Conservation (phyloP, 2,113 vertebrate species). For the Dasyurus viverrinus region DNA sequence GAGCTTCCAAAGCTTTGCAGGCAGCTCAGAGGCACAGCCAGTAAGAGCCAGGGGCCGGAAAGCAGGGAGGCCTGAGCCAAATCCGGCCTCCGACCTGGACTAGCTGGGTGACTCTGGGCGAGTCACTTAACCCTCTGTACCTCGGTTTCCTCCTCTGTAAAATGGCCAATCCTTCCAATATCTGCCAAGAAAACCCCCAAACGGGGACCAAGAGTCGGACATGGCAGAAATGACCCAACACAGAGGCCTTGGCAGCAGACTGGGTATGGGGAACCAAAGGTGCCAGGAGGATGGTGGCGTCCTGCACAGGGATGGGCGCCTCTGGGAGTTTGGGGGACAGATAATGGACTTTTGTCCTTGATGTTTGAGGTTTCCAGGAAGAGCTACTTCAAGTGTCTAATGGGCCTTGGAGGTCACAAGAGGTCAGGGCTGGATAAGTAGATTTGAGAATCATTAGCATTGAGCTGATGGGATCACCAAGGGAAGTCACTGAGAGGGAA, state of each 20-base stretch:
- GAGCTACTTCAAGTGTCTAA: neutral
- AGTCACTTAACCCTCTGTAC: neutral
- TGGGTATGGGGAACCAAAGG: neutral
- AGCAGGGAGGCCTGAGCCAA: neutral
- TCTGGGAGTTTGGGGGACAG: neutral
- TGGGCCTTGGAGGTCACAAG: neutral
- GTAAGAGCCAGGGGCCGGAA: neutral
- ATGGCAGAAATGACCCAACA: too few relatives aligned
- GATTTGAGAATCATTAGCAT: neutral
- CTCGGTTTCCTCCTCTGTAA: neutral
- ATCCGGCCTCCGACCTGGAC: neutral
- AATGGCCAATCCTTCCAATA: neutral
- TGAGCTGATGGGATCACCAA: neutral
- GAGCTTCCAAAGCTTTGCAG: neutral
- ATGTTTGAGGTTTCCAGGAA: neutral
- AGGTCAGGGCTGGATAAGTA: neutral
- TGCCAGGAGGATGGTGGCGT: too few relatives aligned
- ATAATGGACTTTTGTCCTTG: neutral
- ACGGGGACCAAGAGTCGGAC: too few relatives aligned
- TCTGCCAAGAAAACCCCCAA: neutral
- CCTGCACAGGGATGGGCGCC: too few relatives aligned
- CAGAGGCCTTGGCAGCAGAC: neutral
- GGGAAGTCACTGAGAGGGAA: neutral
- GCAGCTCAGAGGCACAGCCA: neutral
- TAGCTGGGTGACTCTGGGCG: neutral